Evolutionary conservation across 2,888 invertebrate species (phyloP), one percentile per base, ranked within the genome.

Genomic region (Penaeus monodon): DNA sequence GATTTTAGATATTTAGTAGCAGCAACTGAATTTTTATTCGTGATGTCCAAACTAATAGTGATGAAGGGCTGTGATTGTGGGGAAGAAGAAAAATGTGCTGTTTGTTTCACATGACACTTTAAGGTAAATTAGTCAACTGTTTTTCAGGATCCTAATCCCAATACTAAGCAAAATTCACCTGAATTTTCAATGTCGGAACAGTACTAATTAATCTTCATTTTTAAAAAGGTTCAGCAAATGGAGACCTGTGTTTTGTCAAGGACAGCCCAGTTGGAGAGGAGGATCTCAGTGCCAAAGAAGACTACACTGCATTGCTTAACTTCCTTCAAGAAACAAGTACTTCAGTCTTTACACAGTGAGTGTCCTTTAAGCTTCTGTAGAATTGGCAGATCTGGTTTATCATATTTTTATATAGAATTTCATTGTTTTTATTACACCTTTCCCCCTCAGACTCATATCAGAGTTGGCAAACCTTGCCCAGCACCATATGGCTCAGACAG

Each of bases 281-380:
- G n/a, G 66, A 70, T 20, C 66, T 68, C 24, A 68, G 77, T 70
- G 82, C 70, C 2, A 44, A 22, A 44, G 86, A 86, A 57, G 86
- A 86, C 44, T 82, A 86, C 44, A 74, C 38, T 24, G 33, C 78
- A n/a, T 22, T 86, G 77, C 82, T 86, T 7, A 82, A 64, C 44
- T 86, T 76, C 64, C 86, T 86, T 24, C 86, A 86, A 64, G 86
- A 86, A 64, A 82, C 86, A 77, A 86, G 86, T 57, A 73, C 77
- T 29, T 82, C 78, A 20, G 70, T 70, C 38, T 86, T 86, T 73
- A 78, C 70, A 7, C 81, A 82, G 86, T 86, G 82, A 81, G 86
- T 66, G n/a, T 78, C 12, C 38, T 77, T 33, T 24, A 57, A 49
- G 22, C 10, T 76, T 24, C 57, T 57, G 57, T 57, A 57, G 57